A percentile compares a stretch with the other conserved stretches of the same genome.
phyloP scores from a whole-genome alignment of 2,113 vertebrate genomes.

The Urocynchramus pylzowi region DNA sequence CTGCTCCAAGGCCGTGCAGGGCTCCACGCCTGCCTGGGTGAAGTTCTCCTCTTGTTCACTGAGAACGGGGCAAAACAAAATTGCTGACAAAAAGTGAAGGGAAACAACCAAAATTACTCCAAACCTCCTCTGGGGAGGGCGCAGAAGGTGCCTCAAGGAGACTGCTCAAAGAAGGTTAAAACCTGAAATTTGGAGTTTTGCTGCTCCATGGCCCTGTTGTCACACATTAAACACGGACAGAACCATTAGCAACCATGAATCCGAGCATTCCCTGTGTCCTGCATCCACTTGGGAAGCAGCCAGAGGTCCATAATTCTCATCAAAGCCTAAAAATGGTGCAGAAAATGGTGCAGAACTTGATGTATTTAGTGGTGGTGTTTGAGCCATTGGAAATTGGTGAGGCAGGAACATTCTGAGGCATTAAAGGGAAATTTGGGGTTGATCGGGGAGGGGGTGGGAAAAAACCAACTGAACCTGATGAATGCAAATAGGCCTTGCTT shows the following conservation, averaged over 20 bases:
- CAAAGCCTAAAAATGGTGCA: background rate
- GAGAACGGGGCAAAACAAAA: accelerated
- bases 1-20: accelerated
- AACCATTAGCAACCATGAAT: background rate
- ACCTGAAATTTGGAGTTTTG: background rate
- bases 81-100: accelerated
- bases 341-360: background rate
- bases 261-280: background rate
- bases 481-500: background rate
- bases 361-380: background rate
- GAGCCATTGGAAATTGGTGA: background rate
- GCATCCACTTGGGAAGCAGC: background rate
- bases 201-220: accelerated
- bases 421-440: background rate
- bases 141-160: background rate
- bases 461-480: background rate
- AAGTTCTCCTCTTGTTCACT: background rate
- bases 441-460: background rate
- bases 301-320: accelerated
- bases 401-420: background rate
- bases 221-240: accelerated
- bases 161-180: background rate
- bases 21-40: background rate
- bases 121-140: background rate
- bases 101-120: accelerated